Evolutionary conservation across 2,113 vertebrate genomes (phyloP).

Genomic region (Gnathonemus longibarbis): DNA sequence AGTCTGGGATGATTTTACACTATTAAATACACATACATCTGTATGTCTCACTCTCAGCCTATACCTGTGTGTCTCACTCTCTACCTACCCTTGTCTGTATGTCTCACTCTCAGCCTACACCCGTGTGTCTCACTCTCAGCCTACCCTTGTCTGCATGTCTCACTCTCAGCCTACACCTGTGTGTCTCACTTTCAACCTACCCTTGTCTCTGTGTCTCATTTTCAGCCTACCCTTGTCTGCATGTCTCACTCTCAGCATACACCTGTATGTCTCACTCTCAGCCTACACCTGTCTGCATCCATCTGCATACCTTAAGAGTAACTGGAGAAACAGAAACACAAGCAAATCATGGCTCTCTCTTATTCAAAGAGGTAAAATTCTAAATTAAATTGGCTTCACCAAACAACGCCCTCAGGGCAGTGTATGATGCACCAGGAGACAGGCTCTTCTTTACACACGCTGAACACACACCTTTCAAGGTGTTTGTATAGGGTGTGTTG

Average conservation of each 20-base stretch:
- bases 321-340: background rate
- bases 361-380: background rate
- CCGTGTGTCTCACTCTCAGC: background rate
- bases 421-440: background rate
- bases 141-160: background rate
- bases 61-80: no score
- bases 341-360: background rate
- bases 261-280: background rate
- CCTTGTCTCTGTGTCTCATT: no score
- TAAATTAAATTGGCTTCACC: background rate
- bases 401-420: background rate
- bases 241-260: background rate
- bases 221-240: no score
- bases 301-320: background rate
- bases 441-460: background rate
- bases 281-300: background rate
- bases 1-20: background rate
- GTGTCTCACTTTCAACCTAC: no score
- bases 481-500: slow-evolving; percentile 4
- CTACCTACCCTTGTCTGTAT: no score
- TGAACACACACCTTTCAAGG: background rate
- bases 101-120: background rate
- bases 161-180: no score
- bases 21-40: no score
- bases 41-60: no score